Evolutionary conservation across 2,797 vertebrate genomes (phyloP).

Genomic region (Alcedo atthis): DNA sequence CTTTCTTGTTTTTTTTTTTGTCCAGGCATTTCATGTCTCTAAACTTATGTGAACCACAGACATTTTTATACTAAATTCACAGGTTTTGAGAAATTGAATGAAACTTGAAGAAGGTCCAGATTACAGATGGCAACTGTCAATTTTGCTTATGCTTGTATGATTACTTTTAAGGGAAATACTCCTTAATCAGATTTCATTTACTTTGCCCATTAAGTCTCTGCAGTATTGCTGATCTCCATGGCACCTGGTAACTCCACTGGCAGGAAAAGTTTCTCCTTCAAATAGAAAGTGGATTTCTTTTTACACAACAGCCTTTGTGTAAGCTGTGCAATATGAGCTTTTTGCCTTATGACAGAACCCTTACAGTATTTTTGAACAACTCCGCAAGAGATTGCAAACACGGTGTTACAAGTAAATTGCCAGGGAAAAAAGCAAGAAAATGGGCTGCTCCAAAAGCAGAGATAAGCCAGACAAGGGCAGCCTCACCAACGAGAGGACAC

Average conservation of each 20-base stretch:
- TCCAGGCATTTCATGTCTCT: neutral
- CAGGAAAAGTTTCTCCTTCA: neutral
- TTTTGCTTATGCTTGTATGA: neutral
- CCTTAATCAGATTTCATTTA: neutral
- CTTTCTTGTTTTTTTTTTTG: neutral
- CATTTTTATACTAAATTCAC: neutral
- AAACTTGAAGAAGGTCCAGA: neutral
- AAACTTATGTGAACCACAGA: neutral
- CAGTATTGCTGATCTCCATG: neutral
- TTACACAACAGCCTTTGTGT: neutral
- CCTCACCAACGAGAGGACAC: too few relatives aligned
- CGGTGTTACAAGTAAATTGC: accelerated
- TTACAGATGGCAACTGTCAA: slow-evolving; percentile 1
- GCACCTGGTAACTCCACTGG: neutral
- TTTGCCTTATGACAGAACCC: neutral
- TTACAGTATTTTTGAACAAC: neutral
- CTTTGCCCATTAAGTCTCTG: neutral
- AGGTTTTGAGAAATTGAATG: slow-evolving; percentile 3
- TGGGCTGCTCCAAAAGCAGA: neutral
- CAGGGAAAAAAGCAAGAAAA: neutral
- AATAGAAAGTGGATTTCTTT: neutral
- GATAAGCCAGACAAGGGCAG: neutral
- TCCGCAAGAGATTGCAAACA: neutral
- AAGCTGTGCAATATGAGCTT: neutral
- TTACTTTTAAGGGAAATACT: neutral